These are phyloP conservation scores for Parauchenoglanis ngamensis DNA, from an alignment of 2,797 vertebrate species.

Conservation along the genomic window DNA sequence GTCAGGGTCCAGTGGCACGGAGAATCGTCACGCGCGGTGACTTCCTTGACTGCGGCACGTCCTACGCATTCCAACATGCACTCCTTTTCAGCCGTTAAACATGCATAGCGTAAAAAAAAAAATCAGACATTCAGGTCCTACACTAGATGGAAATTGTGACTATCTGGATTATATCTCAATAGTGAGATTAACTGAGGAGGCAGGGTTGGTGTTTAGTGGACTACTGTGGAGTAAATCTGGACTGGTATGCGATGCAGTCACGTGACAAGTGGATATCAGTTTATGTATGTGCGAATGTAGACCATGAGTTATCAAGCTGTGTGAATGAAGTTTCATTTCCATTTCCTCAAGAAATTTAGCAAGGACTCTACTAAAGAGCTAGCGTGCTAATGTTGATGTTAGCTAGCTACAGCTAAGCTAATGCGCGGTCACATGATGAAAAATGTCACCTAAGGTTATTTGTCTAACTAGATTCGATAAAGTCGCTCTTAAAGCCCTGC, in stretches of 20 bases:
- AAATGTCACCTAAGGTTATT: background rate
- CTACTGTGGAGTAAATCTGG: background rate
- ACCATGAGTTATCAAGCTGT: background rate
- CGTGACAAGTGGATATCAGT: background rate
- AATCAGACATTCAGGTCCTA: background rate
- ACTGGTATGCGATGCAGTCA: background rate
- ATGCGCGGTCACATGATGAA: background rate
- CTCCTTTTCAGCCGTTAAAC: background rate
- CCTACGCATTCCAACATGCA: background rate
- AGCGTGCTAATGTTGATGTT: background rate
- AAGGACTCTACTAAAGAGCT: background rate
- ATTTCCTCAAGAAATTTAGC: no score
- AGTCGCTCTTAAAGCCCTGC: background rate
- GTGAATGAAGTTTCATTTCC: background rate
- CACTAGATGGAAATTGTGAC: background rate
- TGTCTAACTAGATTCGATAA: background rate
- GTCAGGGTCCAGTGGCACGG: background rate
- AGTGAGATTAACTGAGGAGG: background rate
- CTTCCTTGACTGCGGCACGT: background rate
- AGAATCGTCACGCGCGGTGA: background rate
- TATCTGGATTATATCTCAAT: background rate
- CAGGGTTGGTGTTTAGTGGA: background rate
- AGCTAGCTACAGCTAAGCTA: background rate
- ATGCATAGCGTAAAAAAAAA: background rate
- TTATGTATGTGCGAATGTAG: conserved; percentile 1